Conservation (phyloP, 1,140 invertebrate species). For the Ceratoteleas bidentatus region DNA sequence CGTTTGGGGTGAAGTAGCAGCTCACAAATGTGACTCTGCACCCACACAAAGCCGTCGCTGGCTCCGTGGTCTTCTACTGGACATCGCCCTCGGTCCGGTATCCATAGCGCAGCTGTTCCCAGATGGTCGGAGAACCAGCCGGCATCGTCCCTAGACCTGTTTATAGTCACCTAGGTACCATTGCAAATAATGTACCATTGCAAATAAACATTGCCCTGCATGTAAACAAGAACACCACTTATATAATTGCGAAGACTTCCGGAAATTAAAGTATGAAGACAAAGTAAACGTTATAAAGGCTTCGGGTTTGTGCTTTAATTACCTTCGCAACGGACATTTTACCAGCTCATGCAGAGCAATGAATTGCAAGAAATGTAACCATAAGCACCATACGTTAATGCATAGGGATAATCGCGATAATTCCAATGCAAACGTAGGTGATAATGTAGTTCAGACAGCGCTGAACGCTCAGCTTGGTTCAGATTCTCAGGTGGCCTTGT, state of each 20-base stretch:
- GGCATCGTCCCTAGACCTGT: no score
- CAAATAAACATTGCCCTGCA: conserved; percentile 14
- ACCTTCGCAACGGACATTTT: conserved; percentile 28
- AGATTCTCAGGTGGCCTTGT: neutral
- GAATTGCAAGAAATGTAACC: neutral
- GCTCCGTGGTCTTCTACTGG: no score
- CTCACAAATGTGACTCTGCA: no score
- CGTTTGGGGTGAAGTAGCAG: no score
- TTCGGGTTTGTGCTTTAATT: conserved; percentile 33
- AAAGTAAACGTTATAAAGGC: conserved; percentile 25
- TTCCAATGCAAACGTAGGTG: neutral
- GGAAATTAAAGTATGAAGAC: conserved; percentile 21
- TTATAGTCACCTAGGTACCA: neutral
- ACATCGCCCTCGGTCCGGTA: no score
- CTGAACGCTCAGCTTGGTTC: neutral
- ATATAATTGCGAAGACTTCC: conserved; percentile 10
- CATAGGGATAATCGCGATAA: conserved; percentile 1
- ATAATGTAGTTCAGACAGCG: neutral
- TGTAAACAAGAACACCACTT: conserved; percentile 21
- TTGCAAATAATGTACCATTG: neutral
- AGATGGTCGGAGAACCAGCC: no score
- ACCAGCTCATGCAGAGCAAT: conserved; percentile 18
- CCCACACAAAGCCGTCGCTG: no score
- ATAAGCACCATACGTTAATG: neutral
- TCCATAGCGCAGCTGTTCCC: no score